Evolutionary conservation across 1,140 invertebrate species (phyloP), one percentile per base, ranked within the genome.

Genomic region (Trichonephila clavata): DNA sequence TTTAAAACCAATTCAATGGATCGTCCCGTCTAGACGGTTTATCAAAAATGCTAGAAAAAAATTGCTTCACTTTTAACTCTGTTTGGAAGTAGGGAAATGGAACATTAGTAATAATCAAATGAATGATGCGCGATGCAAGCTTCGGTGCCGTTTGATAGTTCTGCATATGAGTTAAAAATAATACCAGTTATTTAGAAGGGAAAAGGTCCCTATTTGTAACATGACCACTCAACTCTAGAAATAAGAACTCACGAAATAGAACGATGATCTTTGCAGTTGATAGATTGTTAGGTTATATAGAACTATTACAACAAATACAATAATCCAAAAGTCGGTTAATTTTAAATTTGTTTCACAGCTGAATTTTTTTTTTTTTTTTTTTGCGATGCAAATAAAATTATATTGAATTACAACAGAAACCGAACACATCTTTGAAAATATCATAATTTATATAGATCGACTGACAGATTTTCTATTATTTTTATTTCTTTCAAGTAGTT

Each of bases 171-270:
- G 21, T 3, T 24, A 68, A 68, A 68, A 68, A 68, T 68, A 68
- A 24, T 13, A 14, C 7, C 8, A 14, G n/a, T 68, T 68, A 24
- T 68, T 13, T 24, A 24, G 65, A 4, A 24, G n/a, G 65, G 65
- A 68, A 24, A 24, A 14, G n/a, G 24, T n/a, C 10, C 24, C n/a
- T n/a, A 13, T 24, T 27, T 27, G 24, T 68, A 68, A 24, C n/a
- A 68, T 24, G 24, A 10, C 65, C 24, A 68, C 65, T 24, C n/a
- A n/a, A n/a, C 21, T 27, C 24, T 27, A 24, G n/a, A 68, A 68
- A 68, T 68, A 68, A 68, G 65, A 68, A 68, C 65, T 68, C 65
- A 68, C 65, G 65, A 68, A 68, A 24, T 68, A 68, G 65, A 68
- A 68, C 65, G 24, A 68, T 16, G 65, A 27, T 68, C 65, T 68